Evolutionary conservation across 2,797 vertebrate species (phyloP).

Genomic region (Menidia menidia): DNA sequence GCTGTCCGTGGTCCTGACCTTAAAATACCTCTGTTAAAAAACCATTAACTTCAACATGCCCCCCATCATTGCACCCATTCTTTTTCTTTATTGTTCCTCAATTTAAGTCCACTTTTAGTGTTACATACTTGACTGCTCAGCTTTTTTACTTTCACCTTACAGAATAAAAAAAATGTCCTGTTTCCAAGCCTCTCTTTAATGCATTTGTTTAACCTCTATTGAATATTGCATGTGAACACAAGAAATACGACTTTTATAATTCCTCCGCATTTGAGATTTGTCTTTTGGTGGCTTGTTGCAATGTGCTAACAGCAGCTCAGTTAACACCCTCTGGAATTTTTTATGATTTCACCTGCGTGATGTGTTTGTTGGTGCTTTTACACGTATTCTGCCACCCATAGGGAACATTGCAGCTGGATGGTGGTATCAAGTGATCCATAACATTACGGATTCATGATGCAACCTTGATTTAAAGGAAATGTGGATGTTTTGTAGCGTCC

Average conservation of each 20-base stretch:
- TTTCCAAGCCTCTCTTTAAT: neutral
- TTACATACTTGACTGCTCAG: conserved; percentile 1
- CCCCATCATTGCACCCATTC: conserved; percentile 5
- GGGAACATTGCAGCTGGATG: conserved; percentile 14
- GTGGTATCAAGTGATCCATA: conserved; percentile 40
- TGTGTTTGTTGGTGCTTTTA: conserved; percentile 19
- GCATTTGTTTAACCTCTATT: neutral
- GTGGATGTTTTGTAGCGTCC: conserved; percentile 35
- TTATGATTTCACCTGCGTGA: conserved; percentile 21
- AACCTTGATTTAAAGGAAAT: conserved; percentile 53
- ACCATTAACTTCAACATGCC: conserved; percentile 11
- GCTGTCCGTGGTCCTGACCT: conserved; percentile 47
- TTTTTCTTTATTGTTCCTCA: neutral
- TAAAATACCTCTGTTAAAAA: conserved; percentile 27
- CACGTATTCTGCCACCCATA: conserved; percentile 5
- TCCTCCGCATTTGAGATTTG: conserved; percentile 2
- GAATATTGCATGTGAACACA: neutral
- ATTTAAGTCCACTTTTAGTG: neutral
- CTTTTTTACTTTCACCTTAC: neutral
- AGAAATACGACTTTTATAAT: neutral
- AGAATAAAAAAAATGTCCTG: neutral
- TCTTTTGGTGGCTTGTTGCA: conserved; percentile 13
- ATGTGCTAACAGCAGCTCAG: conserved; percentile 18
- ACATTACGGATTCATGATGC: conserved; percentile 26
- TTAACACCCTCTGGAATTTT: conserved; percentile 15